Base-by-base conservation (phyloP, 2,113 vertebrate genomes). In the Fregetta grallaria region DNA sequence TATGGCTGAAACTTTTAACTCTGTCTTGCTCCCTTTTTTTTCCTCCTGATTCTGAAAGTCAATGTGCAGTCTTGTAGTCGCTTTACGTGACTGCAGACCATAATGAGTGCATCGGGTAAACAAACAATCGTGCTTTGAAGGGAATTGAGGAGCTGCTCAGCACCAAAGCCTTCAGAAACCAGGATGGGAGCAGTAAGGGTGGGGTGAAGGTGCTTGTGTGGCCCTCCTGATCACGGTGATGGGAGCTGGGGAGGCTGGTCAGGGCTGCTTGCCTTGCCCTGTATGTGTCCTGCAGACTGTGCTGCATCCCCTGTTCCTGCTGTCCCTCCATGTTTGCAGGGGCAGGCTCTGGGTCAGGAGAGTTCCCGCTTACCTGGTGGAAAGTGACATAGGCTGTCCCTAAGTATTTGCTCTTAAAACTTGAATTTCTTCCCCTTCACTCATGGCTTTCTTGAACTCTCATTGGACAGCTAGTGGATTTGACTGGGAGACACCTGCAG, bases 1-100 rank as follows among this genome's bases (percentile, higher is more conserved):
- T 98, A 98, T 97, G 94, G 96, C 96, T 97, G 97, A 94, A 98
- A 97, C 95, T 96, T 98, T 98, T 98, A 98, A 98, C 97, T 97
- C 96, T 97, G 97, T 80, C 97, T 96, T 95, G 62, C 55, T 93
- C 72, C 10, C 36, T 87, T 91, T 53, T 44, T 8, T 0, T 4
- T 18, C 40, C 21, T 14, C 29, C 27, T 1, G 15, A 59, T 44
- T 80, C 92, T 81, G 80, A 92, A 92, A 83, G 68, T 88, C 42
- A 0, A 62, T 83, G 59, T 53, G 44, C 58, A 71, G 66, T 71
- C 75, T 13, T 9, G 16, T 8, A 12, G 85, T 38, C 5, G 3
- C 58, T 23, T 42, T 84, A 77, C 38, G 44, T 88, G 29, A 66
- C 65, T 8, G 53, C 53, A 47, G 38, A 79, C 27, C 49, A 10